These are phyloP conservation scores for Drosophila melanosoma DNA, from an alignment of 2,888 invertebrate species.

Conservation along the genomic window DNA sequence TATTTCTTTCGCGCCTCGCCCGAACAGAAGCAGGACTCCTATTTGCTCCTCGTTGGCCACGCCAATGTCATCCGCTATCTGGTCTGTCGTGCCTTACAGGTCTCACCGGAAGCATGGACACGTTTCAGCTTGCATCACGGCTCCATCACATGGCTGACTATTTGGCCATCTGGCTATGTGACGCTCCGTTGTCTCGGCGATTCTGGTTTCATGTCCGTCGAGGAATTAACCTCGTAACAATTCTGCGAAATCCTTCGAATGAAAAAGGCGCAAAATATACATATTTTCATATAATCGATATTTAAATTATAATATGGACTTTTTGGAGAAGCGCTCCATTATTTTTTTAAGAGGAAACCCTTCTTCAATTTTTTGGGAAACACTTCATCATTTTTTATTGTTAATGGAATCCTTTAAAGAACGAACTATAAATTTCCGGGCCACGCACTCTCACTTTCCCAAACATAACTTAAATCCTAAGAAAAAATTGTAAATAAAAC, in stretches of 20 bases:
- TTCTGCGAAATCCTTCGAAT: neutral
- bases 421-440: neutral
- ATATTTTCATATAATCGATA: neutral
- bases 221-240: conserved; percentile 87
- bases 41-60: conserved; percentile 97
- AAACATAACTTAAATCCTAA: neutral
- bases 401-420: neutral
- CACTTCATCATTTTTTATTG: neutral
- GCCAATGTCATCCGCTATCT: conserved; percentile 99
- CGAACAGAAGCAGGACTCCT: conserved; percentile 92
- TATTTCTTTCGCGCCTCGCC: conserved; percentile 96
- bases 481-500: neutral
- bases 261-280: neutral
- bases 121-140: conserved; percentile 95
- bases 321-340: neutral
- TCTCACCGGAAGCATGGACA: conserved; percentile 98
- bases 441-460: neutral
- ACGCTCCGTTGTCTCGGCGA: conserved; percentile 93
- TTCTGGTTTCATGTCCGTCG: conserved; percentile 94
- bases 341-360: neutral
- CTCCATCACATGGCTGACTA: conserved; percentile 96
- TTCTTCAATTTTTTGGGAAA: no score
- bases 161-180: conserved; percentile 94
- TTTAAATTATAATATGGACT: conserved; percentile 5
- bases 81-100: conserved; percentile 96